Evolutionary conservation across 2,113 vertebrate species (phyloP).

Genomic region (Onychorhynchus coronatus): DNA sequence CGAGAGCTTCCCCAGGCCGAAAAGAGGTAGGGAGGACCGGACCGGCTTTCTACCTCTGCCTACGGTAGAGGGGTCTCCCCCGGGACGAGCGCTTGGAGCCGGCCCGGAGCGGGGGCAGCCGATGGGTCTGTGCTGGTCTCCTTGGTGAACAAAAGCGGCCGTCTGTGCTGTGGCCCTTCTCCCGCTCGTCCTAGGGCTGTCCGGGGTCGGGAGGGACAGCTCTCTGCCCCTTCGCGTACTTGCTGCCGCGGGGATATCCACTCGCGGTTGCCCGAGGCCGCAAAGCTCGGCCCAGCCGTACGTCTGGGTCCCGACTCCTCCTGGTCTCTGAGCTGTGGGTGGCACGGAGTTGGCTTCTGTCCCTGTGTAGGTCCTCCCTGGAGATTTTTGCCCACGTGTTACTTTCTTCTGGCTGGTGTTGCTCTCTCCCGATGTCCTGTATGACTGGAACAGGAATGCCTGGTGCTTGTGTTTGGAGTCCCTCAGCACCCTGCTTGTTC

Average conservation of each 20-base stretch:
- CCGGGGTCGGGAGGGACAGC: background rate
- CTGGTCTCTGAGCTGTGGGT: background rate
- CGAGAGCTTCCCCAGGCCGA: conserved; percentile 97
- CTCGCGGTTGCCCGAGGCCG: background rate
- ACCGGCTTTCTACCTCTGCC: background rate
- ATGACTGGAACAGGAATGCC: background rate
- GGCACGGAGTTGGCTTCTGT: background rate
- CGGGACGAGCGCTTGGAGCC: background rate
- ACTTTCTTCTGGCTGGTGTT: background rate
- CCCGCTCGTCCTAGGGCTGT: background rate
- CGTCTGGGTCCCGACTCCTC: background rate
- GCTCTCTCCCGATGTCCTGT: background rate
- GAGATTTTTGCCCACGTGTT: background rate
- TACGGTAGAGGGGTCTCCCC: background rate
- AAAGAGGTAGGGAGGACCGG: conserved; percentile 83
- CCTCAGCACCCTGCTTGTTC: background rate
- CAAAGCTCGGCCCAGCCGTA: no score
- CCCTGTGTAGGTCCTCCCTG: background rate
- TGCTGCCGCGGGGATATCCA: background rate
- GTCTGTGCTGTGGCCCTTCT: background rate
- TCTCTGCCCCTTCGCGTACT: background rate
- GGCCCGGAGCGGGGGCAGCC: conserved; percentile 7
- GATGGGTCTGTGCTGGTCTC: background rate
- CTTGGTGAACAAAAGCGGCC: conserved; percentile 44
- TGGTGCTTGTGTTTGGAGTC: background rate